Evolutionary conservation across 2,888 invertebrate species (phyloP), one percentile per base, ranked within the genome.

Genomic region (Cataglyphis livida): DNA sequence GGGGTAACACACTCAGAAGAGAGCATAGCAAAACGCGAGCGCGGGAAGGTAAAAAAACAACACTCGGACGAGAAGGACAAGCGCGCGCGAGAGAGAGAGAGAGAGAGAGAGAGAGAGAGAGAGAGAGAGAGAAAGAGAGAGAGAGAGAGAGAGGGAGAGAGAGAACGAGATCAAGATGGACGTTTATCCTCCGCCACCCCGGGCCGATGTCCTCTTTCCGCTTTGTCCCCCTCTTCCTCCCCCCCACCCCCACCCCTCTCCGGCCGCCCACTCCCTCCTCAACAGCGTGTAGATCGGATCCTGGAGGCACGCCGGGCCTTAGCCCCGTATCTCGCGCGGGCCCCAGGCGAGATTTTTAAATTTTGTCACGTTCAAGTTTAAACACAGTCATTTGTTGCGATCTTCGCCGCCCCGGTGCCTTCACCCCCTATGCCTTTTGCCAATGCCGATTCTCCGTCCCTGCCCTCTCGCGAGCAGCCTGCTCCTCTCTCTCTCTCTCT

Each of bases 281-380:
- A 38, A 48, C 28, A 48, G 54, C 51, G 10, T 4, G 51, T 70
- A 59, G 70, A 78, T 64, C 51, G 41, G 79, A 79, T 62, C 82
- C 82, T 68, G 68, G 68, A 70, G 68, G 68, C 70, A 68, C 44
- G 28, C 70, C 59, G 70, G 71, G 51, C 51, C 83, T 81, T 66
- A 68, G 81, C 76, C 84, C 76, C 85, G 70, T 82, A 54, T 66
- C 83, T 70, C 83, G 51, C 51, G 59, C 84, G 68, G 75, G 84
- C 84, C 85, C 83, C 85, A 64, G 84, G 88, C 85, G 85, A 90
- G 91, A 92, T 94, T 94, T 94, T 93, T 92, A 93, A 94, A 94
- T 94, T 94, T 94, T 94, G 94, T 94, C 94, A 94, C 94, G 94
- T 94, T 94, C 94, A 93, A 92, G 92, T 93, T 94, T 94, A 94